Evolutionary conservation across 1,140 invertebrate genomes (phyloP).

Genomic region (Marisa cornuarietis): DNA sequence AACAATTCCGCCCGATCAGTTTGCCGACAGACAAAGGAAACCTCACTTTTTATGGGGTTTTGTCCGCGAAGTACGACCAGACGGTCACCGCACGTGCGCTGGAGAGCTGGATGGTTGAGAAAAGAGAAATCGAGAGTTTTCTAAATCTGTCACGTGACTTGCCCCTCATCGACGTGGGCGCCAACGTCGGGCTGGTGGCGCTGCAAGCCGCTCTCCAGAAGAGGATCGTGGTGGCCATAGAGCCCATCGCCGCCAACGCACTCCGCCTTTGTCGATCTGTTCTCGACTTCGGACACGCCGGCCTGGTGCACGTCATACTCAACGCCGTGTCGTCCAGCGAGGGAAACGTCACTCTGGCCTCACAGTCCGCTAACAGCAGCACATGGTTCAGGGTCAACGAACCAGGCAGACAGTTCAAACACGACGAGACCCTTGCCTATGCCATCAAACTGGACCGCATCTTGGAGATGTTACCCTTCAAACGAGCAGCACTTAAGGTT

Average conservation of each 20-base stretch:
- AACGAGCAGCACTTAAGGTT: not conserved
- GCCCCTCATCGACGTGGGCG: constrained; percentile 33
- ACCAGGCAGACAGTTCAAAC: not conserved
- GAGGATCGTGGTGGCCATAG: constrained; percentile 27
- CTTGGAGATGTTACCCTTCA: constrained; percentile 5
- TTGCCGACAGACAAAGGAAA: not conserved
- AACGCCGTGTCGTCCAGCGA: not conserved
- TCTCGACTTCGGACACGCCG: constrained; percentile 3
- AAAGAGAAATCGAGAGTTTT: not conserved
- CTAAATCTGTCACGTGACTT: not conserved
- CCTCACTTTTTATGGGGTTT: not conserved
- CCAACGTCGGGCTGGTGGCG: constrained; percentile 32
- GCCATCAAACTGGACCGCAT: constrained; percentile 4
- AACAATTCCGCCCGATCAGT: not conserved
- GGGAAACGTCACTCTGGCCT: constrained; percentile 1
- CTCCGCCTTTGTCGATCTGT: constrained; percentile 31
- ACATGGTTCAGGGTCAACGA: not conserved
- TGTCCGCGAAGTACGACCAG: not conserved
- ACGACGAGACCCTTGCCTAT: not conserved
- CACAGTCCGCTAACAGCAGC: not conserved
- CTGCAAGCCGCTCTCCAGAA: constrained; percentile 30
- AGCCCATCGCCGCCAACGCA: constrained; percentile 30
- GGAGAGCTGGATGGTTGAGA: not conserved
- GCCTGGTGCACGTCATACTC: not conserved
- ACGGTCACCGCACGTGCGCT: not conserved